These are phyloP conservation scores for Coilia nasus DNA, from an alignment of 2,797 vertebrate species.

Conservation along the genomic window DNA sequence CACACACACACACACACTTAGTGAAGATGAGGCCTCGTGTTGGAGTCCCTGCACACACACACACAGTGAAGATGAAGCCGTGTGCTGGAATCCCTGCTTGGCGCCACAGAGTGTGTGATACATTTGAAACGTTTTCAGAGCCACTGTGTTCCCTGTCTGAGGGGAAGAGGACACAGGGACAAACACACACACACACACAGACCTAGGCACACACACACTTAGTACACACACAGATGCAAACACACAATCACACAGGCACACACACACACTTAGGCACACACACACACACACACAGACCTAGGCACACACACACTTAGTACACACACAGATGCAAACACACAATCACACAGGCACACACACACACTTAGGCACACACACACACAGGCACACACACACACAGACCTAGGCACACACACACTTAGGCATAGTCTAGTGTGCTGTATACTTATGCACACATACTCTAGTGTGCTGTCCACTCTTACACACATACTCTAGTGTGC, in stretches of 20 bases:
- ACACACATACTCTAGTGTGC: too few species aligned
- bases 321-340: too few species aligned
- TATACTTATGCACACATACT: slow-evolving; percentile 19
- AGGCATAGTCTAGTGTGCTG: too few species aligned
- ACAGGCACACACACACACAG: slow-evolving; percentile 53
- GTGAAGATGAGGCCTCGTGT: not conserved
- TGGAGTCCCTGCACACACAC: too few species aligned
- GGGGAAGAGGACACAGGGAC: not conserved
- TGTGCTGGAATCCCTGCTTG: not conserved
- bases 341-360: too few species aligned
- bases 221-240: too few species aligned
- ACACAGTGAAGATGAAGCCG: not conserved
- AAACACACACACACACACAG: slow-evolving; percentile 24
- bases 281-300: slow-evolving; percentile 30
- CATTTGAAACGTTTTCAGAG: not conserved
- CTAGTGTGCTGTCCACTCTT: too few species aligned
- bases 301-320: slow-evolving; percentile 16
- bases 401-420: slow-evolving; percentile 30
- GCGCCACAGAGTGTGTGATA: not conserved
- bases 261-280: not conserved
- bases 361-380: slow-evolving; percentile 16
- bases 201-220: slow-evolving; percentile 30
- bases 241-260: too few species aligned
- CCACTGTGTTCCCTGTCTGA: not conserved
- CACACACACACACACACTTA: too few species aligned